phyloP scores from a whole-genome alignment of 2,888 invertebrate species.

The Patella depressa region DNA sequence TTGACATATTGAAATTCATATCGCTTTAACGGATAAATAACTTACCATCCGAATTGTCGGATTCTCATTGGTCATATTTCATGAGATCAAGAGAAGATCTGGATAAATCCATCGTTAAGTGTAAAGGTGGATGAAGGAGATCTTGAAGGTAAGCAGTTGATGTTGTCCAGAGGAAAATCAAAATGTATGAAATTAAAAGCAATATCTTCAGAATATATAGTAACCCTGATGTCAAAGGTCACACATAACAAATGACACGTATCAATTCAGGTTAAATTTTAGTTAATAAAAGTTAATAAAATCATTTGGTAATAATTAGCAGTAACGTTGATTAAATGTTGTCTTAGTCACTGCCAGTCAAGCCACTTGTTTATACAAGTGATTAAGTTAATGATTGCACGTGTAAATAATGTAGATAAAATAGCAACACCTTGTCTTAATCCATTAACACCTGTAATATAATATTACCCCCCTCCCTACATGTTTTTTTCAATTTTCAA shows the following conservation, averaged over 20 bases:
- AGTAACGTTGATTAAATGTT: not conserved
- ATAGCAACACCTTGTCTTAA: too few species aligned
- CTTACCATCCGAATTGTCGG: not conserved
- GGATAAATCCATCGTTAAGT: not conserved
- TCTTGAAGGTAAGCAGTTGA: not conserved
- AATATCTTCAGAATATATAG: not conserved
- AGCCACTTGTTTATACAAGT: too few species aligned
- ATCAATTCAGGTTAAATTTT: not conserved
- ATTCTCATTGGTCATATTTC: not conserved
- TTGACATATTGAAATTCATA: not conserved
- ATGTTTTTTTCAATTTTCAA: too few species aligned
- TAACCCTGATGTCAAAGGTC: constrained; percentile 4
- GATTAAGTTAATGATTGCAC: too few species aligned
- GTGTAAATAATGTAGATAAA: too few species aligned
- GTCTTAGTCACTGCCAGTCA: not conserved
- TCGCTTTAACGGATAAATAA: not conserved
- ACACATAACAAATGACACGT: not conserved
- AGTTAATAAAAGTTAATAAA: not conserved
- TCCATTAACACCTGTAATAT: too few species aligned
- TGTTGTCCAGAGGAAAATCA: not conserved
- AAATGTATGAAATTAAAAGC: not conserved
- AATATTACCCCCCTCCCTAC: too few species aligned
- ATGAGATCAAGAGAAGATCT: not conserved
- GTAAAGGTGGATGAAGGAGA: not conserved
- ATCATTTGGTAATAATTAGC: not conserved